phyloP scores from a whole-genome alignment of 1,140 invertebrate species.

The Globodera ellingtonae region DNA sequence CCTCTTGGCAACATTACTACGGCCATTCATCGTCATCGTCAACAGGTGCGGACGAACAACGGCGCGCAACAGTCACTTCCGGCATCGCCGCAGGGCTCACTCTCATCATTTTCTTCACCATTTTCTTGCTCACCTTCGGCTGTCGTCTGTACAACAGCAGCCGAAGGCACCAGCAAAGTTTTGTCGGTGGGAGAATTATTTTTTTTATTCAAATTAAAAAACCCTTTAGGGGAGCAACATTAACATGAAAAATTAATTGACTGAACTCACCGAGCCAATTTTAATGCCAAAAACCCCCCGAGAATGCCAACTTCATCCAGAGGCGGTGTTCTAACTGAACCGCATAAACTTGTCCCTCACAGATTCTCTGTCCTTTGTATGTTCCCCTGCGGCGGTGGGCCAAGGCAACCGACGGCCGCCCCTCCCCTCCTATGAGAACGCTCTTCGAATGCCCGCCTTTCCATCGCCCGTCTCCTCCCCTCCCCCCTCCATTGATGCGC shows the following conservation, averaged over 20 bases:
- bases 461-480: background rate
- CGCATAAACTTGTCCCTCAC: background rate
- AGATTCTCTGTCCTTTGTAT: background rate
- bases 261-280: too few species aligned
- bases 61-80: conserved; percentile 53
- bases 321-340: background rate
- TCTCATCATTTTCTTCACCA: conserved; percentile 55
- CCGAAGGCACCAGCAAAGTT: conserved; percentile 30
- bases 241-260: too few species aligned
- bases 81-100: conserved; percentile 61
- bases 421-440: conserved; percentile 6
- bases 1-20: conserved; percentile 63
- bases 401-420: background rate
- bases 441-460: conserved; percentile 6
- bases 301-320: background rate
- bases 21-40: conserved; percentile 20
- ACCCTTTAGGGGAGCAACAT: background rate
- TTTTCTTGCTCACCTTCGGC: conserved; percentile 61
- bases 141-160: conserved; percentile 55
- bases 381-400: background rate
- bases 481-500: background rate
- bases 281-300: too few species aligned
- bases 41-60: conserved; percentile 31
- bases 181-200: background rate
- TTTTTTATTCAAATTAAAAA: background rate